A percentile compares a stretch with the other conserved stretches of the same genome.
Conservation (phyloP, 2,797 vertebrate genomes). For the Peromyscus nudipes region DNA sequence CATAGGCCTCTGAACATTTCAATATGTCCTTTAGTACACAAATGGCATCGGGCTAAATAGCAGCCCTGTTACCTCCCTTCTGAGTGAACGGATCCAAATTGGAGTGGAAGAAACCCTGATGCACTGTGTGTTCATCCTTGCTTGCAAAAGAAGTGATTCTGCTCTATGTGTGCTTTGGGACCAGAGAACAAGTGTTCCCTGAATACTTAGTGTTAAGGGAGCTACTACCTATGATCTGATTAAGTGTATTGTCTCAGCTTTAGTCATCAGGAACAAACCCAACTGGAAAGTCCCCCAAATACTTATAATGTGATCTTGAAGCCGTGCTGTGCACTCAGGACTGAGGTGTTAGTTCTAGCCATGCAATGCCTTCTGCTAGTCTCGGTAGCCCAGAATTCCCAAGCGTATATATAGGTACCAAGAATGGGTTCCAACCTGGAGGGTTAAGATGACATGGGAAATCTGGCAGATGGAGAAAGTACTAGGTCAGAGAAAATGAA, state of each 20-base stretch:
- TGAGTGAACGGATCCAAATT: slow-evolving; percentile 49
- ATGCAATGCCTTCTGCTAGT: background rate
- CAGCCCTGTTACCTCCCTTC: slow-evolving; percentile 43
- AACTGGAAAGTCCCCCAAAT: slow-evolving; percentile 60
- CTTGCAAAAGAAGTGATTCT: slow-evolving; percentile 45
- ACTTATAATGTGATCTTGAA: slow-evolving; percentile 33
- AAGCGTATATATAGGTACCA: background rate
- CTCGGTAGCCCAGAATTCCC: slow-evolving; percentile 3
- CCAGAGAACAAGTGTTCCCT: slow-evolving; percentile 50
- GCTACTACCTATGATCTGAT: slow-evolving; percentile 18
- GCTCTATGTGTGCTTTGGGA: slow-evolving; percentile 45
- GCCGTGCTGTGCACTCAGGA: background rate
- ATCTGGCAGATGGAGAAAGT: background rate
- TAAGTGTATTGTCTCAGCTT: slow-evolving; percentile 18
- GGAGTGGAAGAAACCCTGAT: slow-evolving; percentile 60
- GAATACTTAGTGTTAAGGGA: slow-evolving; percentile 54
- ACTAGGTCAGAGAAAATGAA: slow-evolving; percentile 11
- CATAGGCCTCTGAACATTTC: slow-evolving; percentile 69
- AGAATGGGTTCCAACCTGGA: background rate
- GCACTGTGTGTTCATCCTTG: background rate
- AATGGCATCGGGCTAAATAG: slow-evolving; percentile 56
- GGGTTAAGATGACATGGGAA: slow-evolving; percentile 22
- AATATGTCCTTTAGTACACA: slow-evolving; percentile 59
- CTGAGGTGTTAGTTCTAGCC: slow-evolving; percentile 13
- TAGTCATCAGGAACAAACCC: slow-evolving; percentile 21